These are phyloP conservation scores for Metaphire vulgaris DNA, from an alignment of 1,140 invertebrate species.

Conservation along the genomic window DNA sequence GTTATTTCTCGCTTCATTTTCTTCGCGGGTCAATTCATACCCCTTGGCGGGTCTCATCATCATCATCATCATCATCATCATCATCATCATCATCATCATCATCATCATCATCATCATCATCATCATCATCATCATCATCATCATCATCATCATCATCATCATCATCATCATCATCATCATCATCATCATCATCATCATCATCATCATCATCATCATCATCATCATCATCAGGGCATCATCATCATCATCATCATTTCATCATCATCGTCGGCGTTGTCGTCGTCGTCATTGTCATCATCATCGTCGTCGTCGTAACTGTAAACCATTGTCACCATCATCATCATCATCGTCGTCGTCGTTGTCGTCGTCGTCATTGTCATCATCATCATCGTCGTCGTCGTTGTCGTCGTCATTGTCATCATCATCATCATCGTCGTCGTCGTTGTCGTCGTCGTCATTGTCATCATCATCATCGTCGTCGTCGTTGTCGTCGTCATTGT, in stretches of 20 bases:
- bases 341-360: not conserved
- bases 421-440: no score
- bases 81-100: not conserved
- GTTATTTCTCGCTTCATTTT: no score
- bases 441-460: no score
- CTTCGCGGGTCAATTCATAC: no score
- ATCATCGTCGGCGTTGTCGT: not conserved
- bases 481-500: no score
- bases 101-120: not conserved
- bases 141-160: not conserved
- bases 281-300: not conserved
- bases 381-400: not conserved
- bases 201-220: conserved; percentile 1
- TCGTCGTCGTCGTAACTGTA: not conserved
- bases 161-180: not conserved
- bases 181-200: not conserved
- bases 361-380: not conserved
- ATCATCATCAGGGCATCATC: not conserved
- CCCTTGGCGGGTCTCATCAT: not conserved
- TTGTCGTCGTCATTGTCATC: not conserved
- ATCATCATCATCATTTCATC: not conserved
- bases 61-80: not conserved
- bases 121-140: not conserved
- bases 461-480: no score
- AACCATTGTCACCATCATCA: not conserved